Base-by-base conservation (phyloP, 2,888 invertebrate species). In the Lepidonotus clava region DNA sequence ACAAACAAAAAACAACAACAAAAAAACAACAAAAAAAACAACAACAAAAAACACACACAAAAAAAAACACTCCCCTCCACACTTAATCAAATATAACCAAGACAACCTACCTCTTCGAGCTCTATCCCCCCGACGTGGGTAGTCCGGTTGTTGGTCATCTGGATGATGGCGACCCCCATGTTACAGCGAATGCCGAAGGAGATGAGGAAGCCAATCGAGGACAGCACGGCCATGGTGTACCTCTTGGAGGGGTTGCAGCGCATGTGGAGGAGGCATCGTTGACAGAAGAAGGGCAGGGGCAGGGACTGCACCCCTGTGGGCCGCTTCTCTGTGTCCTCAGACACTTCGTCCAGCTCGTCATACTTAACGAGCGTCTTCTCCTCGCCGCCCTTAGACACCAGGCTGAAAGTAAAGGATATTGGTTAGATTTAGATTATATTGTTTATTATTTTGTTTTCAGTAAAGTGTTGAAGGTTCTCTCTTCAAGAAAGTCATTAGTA, bases 151-250 rank as follows among this genome's bases (percentile, higher is more conserved):
- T 90, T 91, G 1, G 94, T 95, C 95, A 96, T 95, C 93, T 97
- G 96, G 87, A 98, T 96, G 94, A 98, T 98, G 77, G 99, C 99
- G 95, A 99, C 98, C 86, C 99, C 98, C 97, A 99, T 98, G 95
- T 99, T 99, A 95, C 98, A 99, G 87, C 99, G 96, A 96, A 99
- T 99, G 28, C 99, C 99, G 93, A 95, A 95, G 4, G 95, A 95
- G 87, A 95, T 94, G 89, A 95, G 91, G 90, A 95, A 95, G 32
- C 95, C 95, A 77, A 95, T 90, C 88, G 95, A 94, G 89, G 95
- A 95, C 40, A 95, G 91, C 66, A 95, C 90, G 2, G 95, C 95
- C 61, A 95, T 90, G 87, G 93, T 92, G 93, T 93, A 93, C 40
- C 93, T 90, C 84, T 91, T 90, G 77, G 92, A 90, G 67, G 90